phyloP scores from a whole-genome alignment of 2,888 invertebrate species.

The Seira sanloemensis region DNA sequence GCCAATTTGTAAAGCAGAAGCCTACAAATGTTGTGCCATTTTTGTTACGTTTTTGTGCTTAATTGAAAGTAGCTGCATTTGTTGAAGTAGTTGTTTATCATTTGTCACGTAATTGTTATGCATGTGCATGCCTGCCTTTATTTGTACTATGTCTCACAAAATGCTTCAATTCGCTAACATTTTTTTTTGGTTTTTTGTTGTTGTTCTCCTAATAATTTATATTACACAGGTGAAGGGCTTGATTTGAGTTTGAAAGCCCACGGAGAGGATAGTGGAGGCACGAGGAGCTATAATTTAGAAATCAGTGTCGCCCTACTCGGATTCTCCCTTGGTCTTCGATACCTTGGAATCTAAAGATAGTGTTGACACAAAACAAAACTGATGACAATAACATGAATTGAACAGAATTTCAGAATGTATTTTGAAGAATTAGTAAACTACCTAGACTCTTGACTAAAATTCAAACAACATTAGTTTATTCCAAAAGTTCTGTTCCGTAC shows the following conservation, averaged over 20 bases:
- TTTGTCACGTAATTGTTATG: neutral
- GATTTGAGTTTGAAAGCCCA: neutral
- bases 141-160: neutral
- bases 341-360: too few species aligned
- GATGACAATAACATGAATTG: neutral
- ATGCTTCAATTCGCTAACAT: neutral
- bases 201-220: slow-evolving; percentile 25
- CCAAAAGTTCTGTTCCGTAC: too few species aligned
- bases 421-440: neutral
- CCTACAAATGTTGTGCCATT: neutral
- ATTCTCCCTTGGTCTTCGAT: neutral
- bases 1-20: too few species aligned
- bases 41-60: too few species aligned
- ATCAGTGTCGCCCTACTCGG: neutral
- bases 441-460: neutral
- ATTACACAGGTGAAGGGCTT: slow-evolving; percentile 32
- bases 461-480: too few species aligned
- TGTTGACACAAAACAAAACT: too few species aligned
- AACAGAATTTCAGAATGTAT: neutral
- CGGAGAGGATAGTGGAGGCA: neutral
- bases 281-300: neutral
- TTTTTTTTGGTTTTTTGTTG: neutral
- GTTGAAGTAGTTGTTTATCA: neutral
- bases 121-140: neutral
- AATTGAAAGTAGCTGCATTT: too few species aligned